Evolutionary conservation across 1,140 invertebrate species (phyloP).

Genomic region (Anastatus disparis): DNA sequence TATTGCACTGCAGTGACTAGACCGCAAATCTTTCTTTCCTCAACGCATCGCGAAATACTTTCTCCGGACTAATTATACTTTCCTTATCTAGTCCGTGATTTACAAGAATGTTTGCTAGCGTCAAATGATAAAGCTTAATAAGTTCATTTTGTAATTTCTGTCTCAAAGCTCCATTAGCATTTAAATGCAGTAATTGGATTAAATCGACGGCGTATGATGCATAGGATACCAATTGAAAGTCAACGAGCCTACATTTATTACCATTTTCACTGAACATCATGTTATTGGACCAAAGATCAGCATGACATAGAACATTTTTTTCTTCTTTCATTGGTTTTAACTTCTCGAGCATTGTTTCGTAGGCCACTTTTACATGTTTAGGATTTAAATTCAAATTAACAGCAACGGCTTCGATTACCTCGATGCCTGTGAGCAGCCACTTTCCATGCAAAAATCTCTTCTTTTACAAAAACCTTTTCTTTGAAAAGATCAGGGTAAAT

Average conservation of each 20-base stretch:
- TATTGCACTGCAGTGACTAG: conserved; percentile 1
- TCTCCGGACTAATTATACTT: background rate
- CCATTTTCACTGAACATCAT: background rate
- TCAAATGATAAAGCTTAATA: background rate
- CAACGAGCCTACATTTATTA: background rate
- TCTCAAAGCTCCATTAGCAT: background rate
- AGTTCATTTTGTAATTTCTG: background rate
- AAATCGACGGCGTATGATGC: background rate
- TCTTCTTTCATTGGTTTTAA: background rate
- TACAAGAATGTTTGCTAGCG: background rate
- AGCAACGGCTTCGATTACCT: background rate
- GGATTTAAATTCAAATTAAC: background rate
- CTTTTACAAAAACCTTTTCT: no score
- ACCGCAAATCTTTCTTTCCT: background rate
- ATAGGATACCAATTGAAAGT: conserved; percentile 19
- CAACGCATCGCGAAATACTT: background rate
- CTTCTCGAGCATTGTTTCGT: background rate
- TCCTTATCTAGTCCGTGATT: background rate
- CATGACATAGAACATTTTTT: conserved; percentile 12
- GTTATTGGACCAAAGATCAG: conserved; percentile 19
- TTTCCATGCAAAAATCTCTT: background rate
- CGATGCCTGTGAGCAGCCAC: conserved; percentile 6
- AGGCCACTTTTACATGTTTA: background rate
- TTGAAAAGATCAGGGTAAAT: background rate
- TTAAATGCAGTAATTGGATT: background rate